These are phyloP conservation scores for Exocentrus adspersus DNA, from an alignment of 2,888 invertebrate species.

Conservation along the genomic window DNA sequence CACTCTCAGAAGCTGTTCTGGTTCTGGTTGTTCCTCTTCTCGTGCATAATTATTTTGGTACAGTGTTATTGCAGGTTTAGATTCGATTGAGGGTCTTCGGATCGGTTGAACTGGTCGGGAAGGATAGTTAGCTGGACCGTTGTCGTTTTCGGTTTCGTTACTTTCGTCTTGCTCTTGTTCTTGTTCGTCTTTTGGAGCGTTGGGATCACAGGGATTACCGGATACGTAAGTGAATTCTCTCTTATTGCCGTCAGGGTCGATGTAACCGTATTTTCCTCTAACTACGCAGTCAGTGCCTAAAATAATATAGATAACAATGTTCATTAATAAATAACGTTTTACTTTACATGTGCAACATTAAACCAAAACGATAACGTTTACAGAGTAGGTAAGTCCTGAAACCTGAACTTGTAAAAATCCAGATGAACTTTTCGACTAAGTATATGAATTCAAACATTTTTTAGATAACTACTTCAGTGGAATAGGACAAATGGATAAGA, in stretches of 20 bases:
- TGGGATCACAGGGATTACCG: constrained; percentile 87
- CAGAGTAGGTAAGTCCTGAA: too few species aligned
- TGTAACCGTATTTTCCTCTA: constrained; percentile 86
- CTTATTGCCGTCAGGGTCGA: constrained; percentile 88
- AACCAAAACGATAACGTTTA: too few species aligned
- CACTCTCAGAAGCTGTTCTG: constrained; percentile 63
- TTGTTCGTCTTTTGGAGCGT: constrained; percentile 79
- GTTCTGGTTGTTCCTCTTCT: constrained; percentile 70
- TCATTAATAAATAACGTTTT: too few species aligned
- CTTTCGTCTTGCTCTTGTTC: constrained; percentile 63
- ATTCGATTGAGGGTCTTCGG: constrained; percentile 59
- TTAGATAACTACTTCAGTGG: too few species aligned
- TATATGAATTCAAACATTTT: too few species aligned
- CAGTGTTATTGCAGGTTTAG: constrained; percentile 70
- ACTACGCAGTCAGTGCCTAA: constrained; percentile 84
- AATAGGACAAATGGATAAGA: too few species aligned
- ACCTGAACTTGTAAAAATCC: too few species aligned
- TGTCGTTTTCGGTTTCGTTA: constrained; percentile 67
- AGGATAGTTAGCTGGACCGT: constrained; percentile 74
- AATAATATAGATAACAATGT: too few species aligned
- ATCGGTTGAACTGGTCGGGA: constrained; percentile 66
- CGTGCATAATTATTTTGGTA: constrained; percentile 79
- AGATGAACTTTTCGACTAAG: too few species aligned
- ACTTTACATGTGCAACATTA: too few species aligned
- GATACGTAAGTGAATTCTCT: constrained; percentile 88